Evolutionary conservation across 35 echinoderm and acorn worm species (phyloP), one percentile per base, ranked within the genome.

Genomic region (Patiria miniata): DNA sequence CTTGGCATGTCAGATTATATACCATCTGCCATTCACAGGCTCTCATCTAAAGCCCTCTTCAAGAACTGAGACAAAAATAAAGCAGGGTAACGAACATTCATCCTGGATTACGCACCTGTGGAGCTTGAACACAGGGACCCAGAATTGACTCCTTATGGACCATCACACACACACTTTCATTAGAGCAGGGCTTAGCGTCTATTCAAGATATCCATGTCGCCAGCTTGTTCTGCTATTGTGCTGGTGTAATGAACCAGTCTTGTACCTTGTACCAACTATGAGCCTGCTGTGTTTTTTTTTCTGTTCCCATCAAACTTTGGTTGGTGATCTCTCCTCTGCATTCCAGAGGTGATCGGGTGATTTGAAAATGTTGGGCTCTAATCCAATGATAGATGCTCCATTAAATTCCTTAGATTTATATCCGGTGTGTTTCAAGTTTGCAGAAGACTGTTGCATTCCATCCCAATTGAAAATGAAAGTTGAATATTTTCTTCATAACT

Each of bases 1-100:
- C 9, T 3, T 73, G 65, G 65, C 65, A 73, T 73, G 65, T 73
- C 34, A 34, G 65, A 73, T 73, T 73, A 73, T n/a, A n/a, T n/a
- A 73, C 19, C 65, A 18, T 28, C 29, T 36, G 65, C 26, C 15
- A 73, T 73, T 73, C 65, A 73, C 65, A 28, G 7, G 65, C 19
- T 23, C 65, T 73, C 4, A 12, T 73, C 65, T 73, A 23, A 8
- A 47, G 42, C 42, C 42, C 42, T 12, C 42, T n/a, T 47, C 42
- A 47, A 47, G 42, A 47, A 12, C 12, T 47, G 42, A 47, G 42
- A 47, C 42, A 47, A 47, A 47, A 47, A n/a, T n/a, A 6, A 47
- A 47, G 42, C 42, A 47, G 42, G 42, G 42, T 6, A 47, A 4
- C 42, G 12, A 47, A 4, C 42, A 47, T 47, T 47, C 42, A 47